These are phyloP conservation scores for Meganola albula DNA, from an alignment of 2,888 invertebrate species.

Conservation along the genomic window DNA sequence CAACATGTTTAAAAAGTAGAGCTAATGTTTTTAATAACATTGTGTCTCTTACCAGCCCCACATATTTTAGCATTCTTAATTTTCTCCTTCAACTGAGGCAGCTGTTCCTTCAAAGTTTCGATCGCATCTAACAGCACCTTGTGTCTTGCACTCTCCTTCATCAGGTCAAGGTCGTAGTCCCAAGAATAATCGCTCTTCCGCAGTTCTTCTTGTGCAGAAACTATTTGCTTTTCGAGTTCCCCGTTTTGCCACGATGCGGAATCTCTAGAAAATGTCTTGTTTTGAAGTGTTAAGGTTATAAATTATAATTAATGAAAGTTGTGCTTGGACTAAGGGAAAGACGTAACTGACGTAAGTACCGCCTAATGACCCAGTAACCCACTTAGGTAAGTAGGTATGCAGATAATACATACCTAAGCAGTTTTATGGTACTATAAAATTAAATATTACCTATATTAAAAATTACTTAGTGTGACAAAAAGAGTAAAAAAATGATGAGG, in stretches of 20 bases:
- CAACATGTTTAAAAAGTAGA: too few species aligned
- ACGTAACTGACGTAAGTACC: too few species aligned
- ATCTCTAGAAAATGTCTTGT: constrained; percentile 42
- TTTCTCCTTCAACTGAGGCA: constrained; percentile 62
- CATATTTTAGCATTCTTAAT: constrained; percentile 69
- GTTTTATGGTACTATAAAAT: too few species aligned
- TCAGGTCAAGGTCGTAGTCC: constrained; percentile 61
- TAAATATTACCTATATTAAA: too few species aligned
- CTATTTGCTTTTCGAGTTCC: constrained; percentile 67
- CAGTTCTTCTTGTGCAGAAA: constrained; percentile 62
- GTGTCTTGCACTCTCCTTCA: constrained; percentile 55
- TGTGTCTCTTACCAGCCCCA: constrained; percentile 51
- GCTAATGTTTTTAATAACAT: neutral
- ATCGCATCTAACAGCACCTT: constrained; percentile 60
- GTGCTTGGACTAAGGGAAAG: too few species aligned
- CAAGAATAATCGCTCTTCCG: constrained; percentile 59
- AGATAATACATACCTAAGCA: too few species aligned
- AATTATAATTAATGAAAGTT: too few species aligned
- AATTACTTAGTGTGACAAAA: too few species aligned
- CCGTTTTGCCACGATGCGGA: constrained; percentile 69
- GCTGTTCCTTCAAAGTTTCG: constrained; percentile 52
- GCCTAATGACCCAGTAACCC: too few species aligned
- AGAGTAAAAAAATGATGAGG: too few species aligned
- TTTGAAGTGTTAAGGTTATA: too few species aligned
- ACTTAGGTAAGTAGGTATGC: too few species aligned